Evolutionary conservation across 2,797 vertebrate species (phyloP).

Genomic region (Tinamus major): DNA sequence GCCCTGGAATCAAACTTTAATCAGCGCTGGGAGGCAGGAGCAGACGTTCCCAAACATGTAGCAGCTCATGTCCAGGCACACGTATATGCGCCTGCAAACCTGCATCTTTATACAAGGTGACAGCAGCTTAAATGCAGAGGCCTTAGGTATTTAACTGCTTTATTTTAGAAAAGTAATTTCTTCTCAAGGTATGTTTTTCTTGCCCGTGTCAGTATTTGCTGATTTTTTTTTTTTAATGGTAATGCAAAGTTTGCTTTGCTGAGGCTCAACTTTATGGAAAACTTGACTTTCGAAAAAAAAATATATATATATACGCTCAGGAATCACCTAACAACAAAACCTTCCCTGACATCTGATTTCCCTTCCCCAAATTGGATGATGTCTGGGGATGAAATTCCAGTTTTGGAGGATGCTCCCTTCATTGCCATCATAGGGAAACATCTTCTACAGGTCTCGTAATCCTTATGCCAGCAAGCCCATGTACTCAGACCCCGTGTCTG

Average conservation of each 20-base stretch:
- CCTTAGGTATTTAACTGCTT: neutral
- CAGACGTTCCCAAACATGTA: conserved; percentile 27
- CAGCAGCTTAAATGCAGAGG: neutral
- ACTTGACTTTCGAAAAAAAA: neutral
- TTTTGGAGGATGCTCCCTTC: neutral
- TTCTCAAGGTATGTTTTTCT: neutral
- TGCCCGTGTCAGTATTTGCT: neutral
- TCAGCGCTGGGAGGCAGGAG: conserved; percentile 54
- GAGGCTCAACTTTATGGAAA: neutral
- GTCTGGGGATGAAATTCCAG: neutral
- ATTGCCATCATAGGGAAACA: neutral
- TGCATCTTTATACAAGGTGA: neutral
- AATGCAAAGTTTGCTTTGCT: too few species aligned
- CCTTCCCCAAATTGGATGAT: neutral
- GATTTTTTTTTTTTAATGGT: neutral
- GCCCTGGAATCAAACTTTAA: conserved; percentile 64
- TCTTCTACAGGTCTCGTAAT: neutral
- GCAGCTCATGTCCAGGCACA: neutral
- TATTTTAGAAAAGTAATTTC: neutral
- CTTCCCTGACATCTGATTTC: neutral
- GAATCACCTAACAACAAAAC: neutral
- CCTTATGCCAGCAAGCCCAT: neutral
- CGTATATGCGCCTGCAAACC: neutral
- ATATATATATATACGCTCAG: fast-evolving
- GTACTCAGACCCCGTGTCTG: neutral